Percentiles rank a stretch among this genome's conserved stretches.
Evolutionary conservation across 2,113 vertebrate species (phyloP).

Genomic region (Lepidothrix coronata): DNA sequence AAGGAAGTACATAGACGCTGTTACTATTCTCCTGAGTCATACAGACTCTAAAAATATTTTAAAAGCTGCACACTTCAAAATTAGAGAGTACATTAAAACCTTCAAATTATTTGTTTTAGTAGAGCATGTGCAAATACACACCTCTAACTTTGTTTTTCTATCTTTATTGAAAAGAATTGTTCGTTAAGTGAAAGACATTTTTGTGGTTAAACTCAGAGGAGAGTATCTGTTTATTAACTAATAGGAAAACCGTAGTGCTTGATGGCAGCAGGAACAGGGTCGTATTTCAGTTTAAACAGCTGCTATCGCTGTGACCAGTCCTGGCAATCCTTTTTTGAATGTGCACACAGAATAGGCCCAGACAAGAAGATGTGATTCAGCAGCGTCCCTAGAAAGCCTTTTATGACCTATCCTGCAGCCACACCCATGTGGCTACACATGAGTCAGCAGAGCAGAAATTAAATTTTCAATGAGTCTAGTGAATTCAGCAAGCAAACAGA

Average conservation of each 20-base stretch:
- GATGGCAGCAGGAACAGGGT: neutral
- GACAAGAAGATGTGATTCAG: constrained; percentile 8
- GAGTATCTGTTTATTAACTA: constrained; percentile 3
- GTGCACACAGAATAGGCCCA: neutral
- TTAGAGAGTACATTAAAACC: neutral
- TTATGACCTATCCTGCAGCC: neutral
- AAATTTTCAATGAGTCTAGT: neutral
- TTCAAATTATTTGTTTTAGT: neutral
- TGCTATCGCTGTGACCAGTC: neutral
- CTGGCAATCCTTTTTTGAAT: neutral
- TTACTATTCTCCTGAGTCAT: constrained; percentile 6
- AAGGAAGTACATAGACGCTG: neutral
- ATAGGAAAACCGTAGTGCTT: neutral
- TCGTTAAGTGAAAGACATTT: neutral
- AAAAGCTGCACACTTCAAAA: neutral
- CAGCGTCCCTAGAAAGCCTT: neutral
- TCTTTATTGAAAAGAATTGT: neutral
- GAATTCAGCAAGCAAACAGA: constrained; percentile 1
- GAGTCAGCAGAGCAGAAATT: constrained; percentile 33
- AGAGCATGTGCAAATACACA: neutral
- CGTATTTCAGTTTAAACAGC: neutral
- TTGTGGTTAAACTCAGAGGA: neutral
- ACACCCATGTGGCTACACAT: neutral
- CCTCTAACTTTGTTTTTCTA: neutral
- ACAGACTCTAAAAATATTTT: neutral